Base-by-base conservation (phyloP, 2,888 invertebrate species). In the Notodonta ziczac region DNA sequence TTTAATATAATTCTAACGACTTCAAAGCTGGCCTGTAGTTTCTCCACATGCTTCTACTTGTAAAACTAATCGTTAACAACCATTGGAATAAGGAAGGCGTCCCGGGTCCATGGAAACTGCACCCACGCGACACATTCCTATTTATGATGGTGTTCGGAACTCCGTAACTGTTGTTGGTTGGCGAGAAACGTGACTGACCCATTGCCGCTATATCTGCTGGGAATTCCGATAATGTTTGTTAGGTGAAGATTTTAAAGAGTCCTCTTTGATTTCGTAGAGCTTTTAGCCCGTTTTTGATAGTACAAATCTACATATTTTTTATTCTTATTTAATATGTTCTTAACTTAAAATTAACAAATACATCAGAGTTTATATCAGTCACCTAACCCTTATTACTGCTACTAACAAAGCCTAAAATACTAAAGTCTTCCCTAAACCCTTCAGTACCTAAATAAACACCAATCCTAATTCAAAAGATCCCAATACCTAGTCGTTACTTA, bases 121-220 rank as follows among this genome's bases (percentile, higher is more conserved):
- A 52, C 52, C 52, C 52, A 16, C 52, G 52, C 32, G 52, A 32
- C 52, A 32, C 52, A 52, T 52, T 52, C 52, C 32, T 52, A 52
- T 52, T 52, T 52, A 52, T 52, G 32, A 52, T 52, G 32, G 52
- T 52, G 52, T 52, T 16, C 57, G 44, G 66, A 62, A 65, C 68
- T 64, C 56, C 57, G 60, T 74, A 76, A 74, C 69, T 64, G 68
- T 32, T 52, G 52, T 32, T 32, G 10, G 32, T 1, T 52, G 13
- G 12, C 10, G 60, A 46, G 40, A 56, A 54, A 70, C 73, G 69
- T 70, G 73, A 76, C 71, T 65, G 54, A 66, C 56, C 67, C 63
- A 61, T 46, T 59, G 32, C 62, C 53, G 14, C 39, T 53, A 24
- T 8, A 13, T 32, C 54, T 39, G 39, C n/a, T n/a, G 54, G 54